A percentile compares a stretch with the other conserved stretches of the same genome.
These are phyloP conservation scores for Daphoenositta chrysoptera DNA, from an alignment of 2,113 vertebrate species.

Conservation along the genomic window DNA sequence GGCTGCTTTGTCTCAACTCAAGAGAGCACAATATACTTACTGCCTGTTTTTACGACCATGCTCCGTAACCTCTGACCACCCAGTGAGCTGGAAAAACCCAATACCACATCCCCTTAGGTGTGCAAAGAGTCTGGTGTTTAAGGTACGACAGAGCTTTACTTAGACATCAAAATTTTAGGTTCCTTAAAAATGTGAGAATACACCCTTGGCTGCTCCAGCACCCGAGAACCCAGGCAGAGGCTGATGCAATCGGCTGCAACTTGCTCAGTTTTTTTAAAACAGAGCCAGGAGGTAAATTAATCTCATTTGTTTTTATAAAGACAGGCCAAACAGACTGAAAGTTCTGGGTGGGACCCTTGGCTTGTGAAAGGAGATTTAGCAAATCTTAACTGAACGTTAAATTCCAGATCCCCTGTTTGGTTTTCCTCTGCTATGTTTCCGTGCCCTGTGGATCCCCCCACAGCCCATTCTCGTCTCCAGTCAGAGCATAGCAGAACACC, in stretches of 20 bases:
- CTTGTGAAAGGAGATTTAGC: not conserved
- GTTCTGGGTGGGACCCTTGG: not conserved
- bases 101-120: not conserved
- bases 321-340: not conserved
- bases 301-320: not conserved
- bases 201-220: not conserved
- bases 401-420: not conserved
- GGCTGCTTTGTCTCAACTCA: not conserved
- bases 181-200: not conserved
- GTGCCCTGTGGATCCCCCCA: not conserved
- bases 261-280: not conserved
- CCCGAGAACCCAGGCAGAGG: not conserved
- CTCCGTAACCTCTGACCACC: not conserved
- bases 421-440: not conserved
- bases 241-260: conserved; percentile 30
- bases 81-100: not conserved
- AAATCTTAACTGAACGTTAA: not conserved
- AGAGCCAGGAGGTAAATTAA: not conserved
- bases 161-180: not conserved
- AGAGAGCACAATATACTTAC: not conserved
- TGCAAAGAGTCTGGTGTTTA: not conserved
- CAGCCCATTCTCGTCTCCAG: not conserved
- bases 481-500: not conserved
- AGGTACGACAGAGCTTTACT: not conserved
- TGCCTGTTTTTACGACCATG: not conserved